Conservation (phyloP, 2,888 invertebrate species). For the Aphidoletes aphidimyza region DNA sequence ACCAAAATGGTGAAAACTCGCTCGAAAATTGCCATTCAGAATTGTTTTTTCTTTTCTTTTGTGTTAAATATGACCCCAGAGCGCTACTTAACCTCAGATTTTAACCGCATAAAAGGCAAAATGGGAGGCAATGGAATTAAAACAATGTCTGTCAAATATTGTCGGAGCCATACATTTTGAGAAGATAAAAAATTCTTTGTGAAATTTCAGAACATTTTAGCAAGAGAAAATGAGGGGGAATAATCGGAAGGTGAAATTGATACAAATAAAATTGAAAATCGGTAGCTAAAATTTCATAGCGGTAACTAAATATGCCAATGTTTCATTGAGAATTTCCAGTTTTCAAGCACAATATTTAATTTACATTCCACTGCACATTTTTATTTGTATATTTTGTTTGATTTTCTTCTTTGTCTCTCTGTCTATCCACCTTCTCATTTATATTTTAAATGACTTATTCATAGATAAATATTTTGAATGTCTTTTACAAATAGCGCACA, state of each 20-base stretch:
- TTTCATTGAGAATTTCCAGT: neutral
- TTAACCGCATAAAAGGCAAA: neutral
- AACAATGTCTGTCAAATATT: neutral
- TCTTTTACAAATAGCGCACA: too few relatives aligned
- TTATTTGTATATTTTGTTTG: too few relatives aligned
- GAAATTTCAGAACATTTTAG: too few relatives aligned
- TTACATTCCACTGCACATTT: constrained; percentile 19
- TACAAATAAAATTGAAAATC: neutral
- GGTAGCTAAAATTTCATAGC: neutral
- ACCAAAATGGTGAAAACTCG: neutral
- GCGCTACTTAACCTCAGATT: neutral
- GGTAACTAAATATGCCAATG: neutral
- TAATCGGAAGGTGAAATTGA: too few relatives aligned
- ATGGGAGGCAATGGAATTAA: neutral
- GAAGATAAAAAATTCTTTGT: too few relatives aligned
- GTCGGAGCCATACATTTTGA: too few relatives aligned
- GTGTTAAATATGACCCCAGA: neutral
- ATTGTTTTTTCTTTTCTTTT: too few relatives aligned
- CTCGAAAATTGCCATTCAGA: neutral
- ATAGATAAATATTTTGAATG: too few relatives aligned
- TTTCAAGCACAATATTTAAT: constrained; percentile 30
- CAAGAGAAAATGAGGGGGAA: too few relatives aligned
- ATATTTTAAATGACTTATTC: too few relatives aligned
- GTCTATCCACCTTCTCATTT: too few relatives aligned
- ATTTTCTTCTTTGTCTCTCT: neutral